Conservation (phyloP, 2,797 vertebrate genomes). For the Tokudaia muenninki region DNA sequence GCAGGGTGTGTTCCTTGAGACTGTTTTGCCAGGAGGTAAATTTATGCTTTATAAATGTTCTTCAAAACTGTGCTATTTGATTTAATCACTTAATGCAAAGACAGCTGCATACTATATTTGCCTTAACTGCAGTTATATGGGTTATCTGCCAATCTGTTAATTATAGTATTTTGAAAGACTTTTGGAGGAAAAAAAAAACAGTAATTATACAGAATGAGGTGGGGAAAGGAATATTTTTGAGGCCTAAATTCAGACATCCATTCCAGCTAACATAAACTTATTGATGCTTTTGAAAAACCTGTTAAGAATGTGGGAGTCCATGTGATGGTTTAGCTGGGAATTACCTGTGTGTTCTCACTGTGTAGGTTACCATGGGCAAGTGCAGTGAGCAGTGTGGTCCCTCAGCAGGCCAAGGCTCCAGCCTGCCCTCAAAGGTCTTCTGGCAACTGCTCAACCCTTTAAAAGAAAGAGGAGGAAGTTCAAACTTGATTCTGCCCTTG, state of each 20-base stretch:
- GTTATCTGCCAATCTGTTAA: conserved; percentile 86
- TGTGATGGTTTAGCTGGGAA: conserved; percentile 23
- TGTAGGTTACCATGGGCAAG: background rate
- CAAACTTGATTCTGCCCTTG: conserved; percentile 40
- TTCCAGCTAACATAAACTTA: conserved; percentile 77
- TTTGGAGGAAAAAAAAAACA: conserved; percentile 77
- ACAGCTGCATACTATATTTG: conserved; percentile 83
- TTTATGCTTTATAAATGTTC: conserved; percentile 85
- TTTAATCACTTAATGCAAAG: conserved; percentile 85
- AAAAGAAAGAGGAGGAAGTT: conserved; percentile 5
- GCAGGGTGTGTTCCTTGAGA: conserved; percentile 78
- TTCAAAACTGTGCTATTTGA: conserved; percentile 85
- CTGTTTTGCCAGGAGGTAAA: conserved; percentile 84
- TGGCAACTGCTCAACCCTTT: conserved; percentile 26
- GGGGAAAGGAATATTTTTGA: conserved; percentile 60
- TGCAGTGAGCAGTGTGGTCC: background rate
- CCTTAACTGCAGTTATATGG: conserved; percentile 81
- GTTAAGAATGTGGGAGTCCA: conserved; percentile 67
- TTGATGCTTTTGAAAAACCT: conserved; percentile 67
- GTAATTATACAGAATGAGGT: conserved; percentile 79
- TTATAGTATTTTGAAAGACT: conserved; percentile 83
- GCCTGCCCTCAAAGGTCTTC: background rate
- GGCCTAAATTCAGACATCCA: conserved; percentile 80
- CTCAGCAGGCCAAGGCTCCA: background rate
- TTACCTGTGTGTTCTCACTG: conserved; percentile 34